Conservation (phyloP, 2,888 invertebrate species). For the Thymelicus sylvestris region DNA sequence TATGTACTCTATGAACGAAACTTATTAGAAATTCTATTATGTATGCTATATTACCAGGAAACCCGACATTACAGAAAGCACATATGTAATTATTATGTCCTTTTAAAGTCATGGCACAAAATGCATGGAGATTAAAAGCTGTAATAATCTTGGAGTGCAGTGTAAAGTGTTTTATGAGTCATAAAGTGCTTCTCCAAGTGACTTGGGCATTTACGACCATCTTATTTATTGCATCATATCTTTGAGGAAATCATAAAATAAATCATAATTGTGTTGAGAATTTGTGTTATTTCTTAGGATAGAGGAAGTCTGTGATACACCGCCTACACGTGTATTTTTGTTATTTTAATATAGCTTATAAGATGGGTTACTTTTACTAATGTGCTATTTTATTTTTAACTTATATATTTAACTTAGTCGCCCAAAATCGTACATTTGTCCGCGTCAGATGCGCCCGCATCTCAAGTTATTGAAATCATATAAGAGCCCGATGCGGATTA, state of each 20-base stretch:
- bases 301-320: too few species aligned
- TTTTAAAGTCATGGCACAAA: constrained; percentile 23
- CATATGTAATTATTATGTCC: constrained; percentile 13
- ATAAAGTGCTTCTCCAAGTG: constrained; percentile 25
- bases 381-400: too few species aligned
- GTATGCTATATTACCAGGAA: background rate
- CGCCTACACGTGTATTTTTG: too few species aligned
- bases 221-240: constrained; percentile 58
- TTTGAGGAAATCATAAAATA: constrained; percentile 60
- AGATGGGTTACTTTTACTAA: too few species aligned
- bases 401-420: too few species aligned
- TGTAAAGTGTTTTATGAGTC: constrained; percentile 29
- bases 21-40: too few species aligned
- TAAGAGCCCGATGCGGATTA: too few species aligned
- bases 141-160: constrained; percentile 14
- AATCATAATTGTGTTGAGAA: constrained; percentile 46
- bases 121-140: constrained; percentile 27
- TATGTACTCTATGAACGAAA: too few species aligned
- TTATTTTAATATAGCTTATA: too few species aligned
- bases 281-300: constrained; percentile 6
- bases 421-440: too few species aligned
- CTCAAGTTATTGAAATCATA: too few species aligned
- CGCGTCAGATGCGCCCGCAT: too few species aligned
- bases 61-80: constrained; percentile 11
- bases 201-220: constrained; percentile 30